Evolutionary conservation across 2,888 invertebrate genomes (phyloP).

Genomic region (Orthosia gothica): DNA sequence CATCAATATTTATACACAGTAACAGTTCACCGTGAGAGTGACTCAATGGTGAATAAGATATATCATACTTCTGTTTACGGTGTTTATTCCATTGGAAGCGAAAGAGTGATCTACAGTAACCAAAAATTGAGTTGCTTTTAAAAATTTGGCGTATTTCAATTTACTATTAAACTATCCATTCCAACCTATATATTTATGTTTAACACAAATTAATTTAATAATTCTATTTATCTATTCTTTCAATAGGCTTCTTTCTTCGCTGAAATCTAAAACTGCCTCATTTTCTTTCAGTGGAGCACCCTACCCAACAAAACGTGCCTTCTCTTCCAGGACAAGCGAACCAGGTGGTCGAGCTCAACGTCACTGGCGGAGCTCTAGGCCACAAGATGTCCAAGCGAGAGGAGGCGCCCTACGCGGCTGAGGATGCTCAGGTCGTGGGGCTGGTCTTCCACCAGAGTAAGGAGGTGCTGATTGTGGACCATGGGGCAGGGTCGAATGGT

Average conservation of each 20-base stretch:
- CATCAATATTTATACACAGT: too few species aligned
- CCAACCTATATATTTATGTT: neutral
- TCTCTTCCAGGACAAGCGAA: constrained; percentile 91
- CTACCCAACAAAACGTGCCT: constrained; percentile 54
- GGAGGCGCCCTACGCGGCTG: constrained; percentile 96
- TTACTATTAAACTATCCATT: neutral
- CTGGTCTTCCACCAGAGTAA: constrained; percentile 98
- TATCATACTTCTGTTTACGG: too few species aligned
- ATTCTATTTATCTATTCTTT: neutral
- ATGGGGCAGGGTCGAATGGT: constrained; percentile 92
- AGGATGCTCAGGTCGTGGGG: constrained; percentile 97
- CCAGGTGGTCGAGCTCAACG: constrained; percentile 92
- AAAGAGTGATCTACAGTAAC: too few species aligned
- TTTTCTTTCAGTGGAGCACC: constrained; percentile 58
- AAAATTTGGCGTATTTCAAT: constrained; percentile 3
- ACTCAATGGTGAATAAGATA: too few species aligned
- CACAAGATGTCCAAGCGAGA: constrained; percentile 96
- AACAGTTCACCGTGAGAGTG: too few species aligned
- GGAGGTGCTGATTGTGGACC: constrained; percentile 95
- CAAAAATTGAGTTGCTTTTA: constrained; percentile 5
- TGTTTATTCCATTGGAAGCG: too few species aligned
- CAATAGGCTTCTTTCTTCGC: constrained; percentile 24
- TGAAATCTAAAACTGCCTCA: constrained; percentile 42
- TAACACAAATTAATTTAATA: neutral
- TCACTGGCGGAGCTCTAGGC: constrained; percentile 95